Conservation (phyloP, 2,797 vertebrate genomes). For the Notoglanidium macrostoma region DNA sequence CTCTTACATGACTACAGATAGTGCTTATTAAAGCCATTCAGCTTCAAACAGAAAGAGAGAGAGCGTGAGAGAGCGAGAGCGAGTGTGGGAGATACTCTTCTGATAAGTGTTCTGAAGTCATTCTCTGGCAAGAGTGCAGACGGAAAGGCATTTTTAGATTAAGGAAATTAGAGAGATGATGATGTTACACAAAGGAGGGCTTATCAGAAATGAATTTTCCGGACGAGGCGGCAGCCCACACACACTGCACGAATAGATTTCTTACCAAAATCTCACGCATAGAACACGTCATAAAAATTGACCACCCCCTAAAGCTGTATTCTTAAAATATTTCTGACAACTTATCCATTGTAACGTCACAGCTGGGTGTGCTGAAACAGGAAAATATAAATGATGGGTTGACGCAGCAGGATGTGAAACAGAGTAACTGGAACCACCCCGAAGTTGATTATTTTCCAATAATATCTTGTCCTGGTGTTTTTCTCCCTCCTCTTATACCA, state of each 20-base stretch:
- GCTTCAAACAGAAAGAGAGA: conserved; percentile 33
- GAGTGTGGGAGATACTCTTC: not conserved
- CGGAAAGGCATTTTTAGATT: conserved; percentile 36
- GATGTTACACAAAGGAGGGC: conserved; percentile 17
- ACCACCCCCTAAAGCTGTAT: not conserved
- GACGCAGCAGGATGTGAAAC: not conserved
- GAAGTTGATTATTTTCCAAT: not conserved
- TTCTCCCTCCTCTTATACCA: not conserved
- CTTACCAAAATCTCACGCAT: not conserved
- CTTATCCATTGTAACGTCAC: not conserved
- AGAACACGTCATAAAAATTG: not conserved
- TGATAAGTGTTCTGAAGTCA: conserved; percentile 29
- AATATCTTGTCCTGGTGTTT: not conserved
- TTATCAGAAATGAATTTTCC: conserved; percentile 23
- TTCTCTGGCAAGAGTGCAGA: conserved; percentile 33
- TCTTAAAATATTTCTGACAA: not conserved
- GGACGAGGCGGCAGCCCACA: not conserved
- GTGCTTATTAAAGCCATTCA: conserved; percentile 31
- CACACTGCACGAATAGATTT: not conserved
- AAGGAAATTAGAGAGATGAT: conserved; percentile 32
- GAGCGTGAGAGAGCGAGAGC: conserved; percentile 42
- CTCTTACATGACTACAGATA: conserved; percentile 36
- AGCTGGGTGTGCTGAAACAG: not conserved
- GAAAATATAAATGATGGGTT: not conserved
- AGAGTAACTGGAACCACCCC: not conserved